A percentile compares a stretch with the other conserved stretches of the same genome.
Evolutionary conservation across 1,140 invertebrate species (phyloP).

Genomic region (Ridgeia piscesae): DNA sequence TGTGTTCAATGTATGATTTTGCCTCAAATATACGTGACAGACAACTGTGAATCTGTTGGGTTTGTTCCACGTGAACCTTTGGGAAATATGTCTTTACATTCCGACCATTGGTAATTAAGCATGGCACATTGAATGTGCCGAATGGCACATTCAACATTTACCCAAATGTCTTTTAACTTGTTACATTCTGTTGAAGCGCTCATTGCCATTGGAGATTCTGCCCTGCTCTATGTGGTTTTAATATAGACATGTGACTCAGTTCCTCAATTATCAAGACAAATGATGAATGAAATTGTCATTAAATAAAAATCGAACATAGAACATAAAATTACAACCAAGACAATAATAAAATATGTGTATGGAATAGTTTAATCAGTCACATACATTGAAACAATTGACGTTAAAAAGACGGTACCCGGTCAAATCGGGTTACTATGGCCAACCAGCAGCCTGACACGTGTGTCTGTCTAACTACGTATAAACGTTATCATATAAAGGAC

Average conservation of each 20-base stretch:
- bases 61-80: neutral
- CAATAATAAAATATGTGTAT: no score
- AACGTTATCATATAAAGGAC: neutral
- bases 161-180: no score
- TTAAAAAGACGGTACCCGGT: neutral
- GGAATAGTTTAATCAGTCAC: neutral
- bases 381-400: neutral
- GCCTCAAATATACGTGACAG: neutral
- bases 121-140: no score
- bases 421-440: neutral
- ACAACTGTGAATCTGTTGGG: neutral
- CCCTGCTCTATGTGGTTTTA: no score
- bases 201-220: no score
- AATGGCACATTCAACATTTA: no score
- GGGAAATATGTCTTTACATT: neutral
- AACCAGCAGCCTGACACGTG: neutral
- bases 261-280: no score
- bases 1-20: neutral
- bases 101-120: neutral
- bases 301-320: no score
- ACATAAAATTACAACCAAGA: no score
- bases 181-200: no score
- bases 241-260: no score
- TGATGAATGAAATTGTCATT: no score
- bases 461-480: neutral